Conservation (phyloP, 2,797 vertebrate species). For the Hydrolagus colliei region DNA sequence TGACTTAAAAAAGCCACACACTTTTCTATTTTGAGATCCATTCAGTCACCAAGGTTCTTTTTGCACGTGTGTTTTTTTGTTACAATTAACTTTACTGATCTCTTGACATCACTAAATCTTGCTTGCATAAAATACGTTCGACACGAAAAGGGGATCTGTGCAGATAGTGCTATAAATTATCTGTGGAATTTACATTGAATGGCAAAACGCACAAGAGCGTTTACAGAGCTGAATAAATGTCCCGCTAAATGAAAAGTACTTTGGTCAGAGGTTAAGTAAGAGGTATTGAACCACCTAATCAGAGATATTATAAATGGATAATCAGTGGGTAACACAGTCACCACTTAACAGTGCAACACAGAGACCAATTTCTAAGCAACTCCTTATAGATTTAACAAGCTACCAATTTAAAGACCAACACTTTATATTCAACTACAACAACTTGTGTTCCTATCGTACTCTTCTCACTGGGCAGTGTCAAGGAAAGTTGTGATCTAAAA, state of each 20-base stretch:
- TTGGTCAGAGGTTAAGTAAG: constrained; percentile 15
- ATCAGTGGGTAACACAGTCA: constrained; percentile 19
- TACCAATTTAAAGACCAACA: no score
- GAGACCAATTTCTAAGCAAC: constrained; percentile 12
- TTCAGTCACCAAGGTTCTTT: no score
- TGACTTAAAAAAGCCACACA: no score
- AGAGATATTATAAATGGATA: constrained; percentile 34
- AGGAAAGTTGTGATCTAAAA: no score
- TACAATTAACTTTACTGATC: constrained; percentile 40
- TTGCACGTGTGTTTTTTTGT: no score
- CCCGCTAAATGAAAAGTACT: no score
- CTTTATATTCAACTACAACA: no score
- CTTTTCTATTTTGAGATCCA: no score
- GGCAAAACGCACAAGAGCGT: neutral
- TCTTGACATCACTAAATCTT: constrained; percentile 36
- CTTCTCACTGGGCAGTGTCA: no score
- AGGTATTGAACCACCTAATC: neutral
- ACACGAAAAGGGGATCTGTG: constrained; percentile 37
- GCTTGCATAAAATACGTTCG: constrained; percentile 43
- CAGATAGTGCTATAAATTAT: constrained; percentile 38
- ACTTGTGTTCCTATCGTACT: no score
- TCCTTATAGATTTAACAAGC: no score
- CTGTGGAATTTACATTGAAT: constrained; percentile 38
- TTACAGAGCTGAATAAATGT: no score
- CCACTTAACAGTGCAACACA: constrained; percentile 17